Conservation (phyloP, 2,797 vertebrate species). For the Fratercula arctica region DNA sequence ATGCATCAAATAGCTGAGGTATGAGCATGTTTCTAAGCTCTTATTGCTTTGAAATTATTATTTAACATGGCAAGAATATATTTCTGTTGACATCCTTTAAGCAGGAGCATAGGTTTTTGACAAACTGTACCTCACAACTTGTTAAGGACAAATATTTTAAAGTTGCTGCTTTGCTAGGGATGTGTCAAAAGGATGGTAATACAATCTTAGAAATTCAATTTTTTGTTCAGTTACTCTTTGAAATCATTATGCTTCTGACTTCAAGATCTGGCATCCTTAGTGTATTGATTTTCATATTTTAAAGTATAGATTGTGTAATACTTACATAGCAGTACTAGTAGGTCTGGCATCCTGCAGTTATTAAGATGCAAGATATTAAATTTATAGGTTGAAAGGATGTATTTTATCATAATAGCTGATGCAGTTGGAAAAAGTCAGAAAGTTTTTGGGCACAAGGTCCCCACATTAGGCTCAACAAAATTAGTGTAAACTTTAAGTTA, state of each 20-base stretch:
- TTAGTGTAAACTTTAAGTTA: neutral
- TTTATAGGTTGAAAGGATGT: neutral
- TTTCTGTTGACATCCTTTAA: neutral
- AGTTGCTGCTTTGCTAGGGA: neutral
- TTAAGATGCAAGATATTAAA: neutral
- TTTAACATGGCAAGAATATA: slow-evolving; percentile 10
- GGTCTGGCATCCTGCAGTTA: neutral
- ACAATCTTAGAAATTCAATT: neutral
- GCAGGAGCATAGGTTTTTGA: neutral
- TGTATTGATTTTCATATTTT: neutral
- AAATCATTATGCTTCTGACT: neutral
- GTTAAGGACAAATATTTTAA: neutral
- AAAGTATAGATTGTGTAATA: neutral
- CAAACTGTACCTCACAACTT: neutral
- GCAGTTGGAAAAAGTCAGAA: neutral
- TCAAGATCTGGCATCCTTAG: neutral
- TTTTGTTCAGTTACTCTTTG: neutral
- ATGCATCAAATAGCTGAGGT: neutral
- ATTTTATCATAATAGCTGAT: neutral
- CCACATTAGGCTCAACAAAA: neutral
- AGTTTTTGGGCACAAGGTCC: neutral
- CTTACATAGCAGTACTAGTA: neutral
- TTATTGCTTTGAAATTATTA: neutral
- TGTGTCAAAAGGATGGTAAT: neutral
- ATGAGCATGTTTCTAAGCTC: neutral